Conservation (phyloP, 2,797 vertebrate species). For the Spatula versicolor region DNA sequence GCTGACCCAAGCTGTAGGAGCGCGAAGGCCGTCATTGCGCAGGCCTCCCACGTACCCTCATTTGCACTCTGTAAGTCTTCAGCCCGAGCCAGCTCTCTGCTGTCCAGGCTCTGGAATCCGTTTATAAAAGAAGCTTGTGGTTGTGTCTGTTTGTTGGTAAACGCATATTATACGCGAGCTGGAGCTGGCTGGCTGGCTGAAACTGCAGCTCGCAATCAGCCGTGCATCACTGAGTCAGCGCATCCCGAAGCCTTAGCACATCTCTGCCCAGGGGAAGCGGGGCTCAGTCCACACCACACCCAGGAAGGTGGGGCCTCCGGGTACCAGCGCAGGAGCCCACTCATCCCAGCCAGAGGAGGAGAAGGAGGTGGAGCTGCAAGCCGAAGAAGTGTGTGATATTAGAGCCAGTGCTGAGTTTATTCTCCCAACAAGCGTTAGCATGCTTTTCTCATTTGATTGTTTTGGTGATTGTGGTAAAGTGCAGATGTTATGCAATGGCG, state of each 20-base stretch:
- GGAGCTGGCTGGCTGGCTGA: constrained; percentile 59
- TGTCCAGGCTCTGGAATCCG: background rate
- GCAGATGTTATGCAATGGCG: constrained; percentile 59
- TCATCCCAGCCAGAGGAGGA: constrained; percentile 36
- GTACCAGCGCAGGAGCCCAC: constrained; percentile 56
- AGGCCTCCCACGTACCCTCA: constrained; percentile 47
- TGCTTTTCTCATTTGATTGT: constrained; percentile 40
- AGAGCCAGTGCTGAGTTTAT: constrained; percentile 36
- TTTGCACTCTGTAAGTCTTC: constrained; percentile 29
- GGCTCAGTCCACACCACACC: constrained; percentile 64
- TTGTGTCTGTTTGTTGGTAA: constrained; percentile 35
- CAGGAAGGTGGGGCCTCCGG: constrained; percentile 64
- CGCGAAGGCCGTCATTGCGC: background rate
- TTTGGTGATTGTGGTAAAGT: constrained; percentile 64
- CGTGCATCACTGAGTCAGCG: constrained; percentile 70
- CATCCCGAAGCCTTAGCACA: constrained; percentile 67
- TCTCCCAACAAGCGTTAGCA: constrained; percentile 52
- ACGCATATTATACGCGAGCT: constrained; percentile 14
- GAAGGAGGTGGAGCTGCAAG: constrained; percentile 44
- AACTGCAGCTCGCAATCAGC: constrained; percentile 68
- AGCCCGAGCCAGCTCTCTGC: background rate
- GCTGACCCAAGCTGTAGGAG: constrained; percentile 60
- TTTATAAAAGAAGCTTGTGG: constrained; percentile 33
- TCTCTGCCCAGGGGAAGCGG: constrained; percentile 68
- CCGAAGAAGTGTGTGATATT: constrained; percentile 29